These are phyloP conservation scores for Daboia siamensis DNA, from an alignment of 2,113 vertebrate species.

Conservation along the genomic window DNA sequence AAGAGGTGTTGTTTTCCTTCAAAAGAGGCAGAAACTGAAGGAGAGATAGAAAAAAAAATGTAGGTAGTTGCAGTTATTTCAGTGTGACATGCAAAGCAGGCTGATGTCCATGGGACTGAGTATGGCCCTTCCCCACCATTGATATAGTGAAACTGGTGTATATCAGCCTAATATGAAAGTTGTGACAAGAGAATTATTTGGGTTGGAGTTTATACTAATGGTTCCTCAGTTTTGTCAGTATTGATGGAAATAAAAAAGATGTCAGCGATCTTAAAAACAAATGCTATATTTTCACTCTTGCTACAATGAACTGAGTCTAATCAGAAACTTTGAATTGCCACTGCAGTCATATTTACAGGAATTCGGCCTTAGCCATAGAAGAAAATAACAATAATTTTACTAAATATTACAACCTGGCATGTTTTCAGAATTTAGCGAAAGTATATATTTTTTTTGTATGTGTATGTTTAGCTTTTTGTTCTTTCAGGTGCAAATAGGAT, in stretches of 20 bases:
- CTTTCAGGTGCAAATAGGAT: constrained; percentile 34
- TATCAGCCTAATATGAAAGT: not conserved
- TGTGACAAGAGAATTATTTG: not conserved
- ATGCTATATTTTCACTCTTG: constrained; percentile 1
- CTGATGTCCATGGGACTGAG: not conserved
- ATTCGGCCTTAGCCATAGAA: not conserved
- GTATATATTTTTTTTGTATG: constrained; percentile 2
- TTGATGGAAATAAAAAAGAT: not conserved
- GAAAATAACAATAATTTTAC: constrained; percentile 17
- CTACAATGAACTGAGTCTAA: not conserved
- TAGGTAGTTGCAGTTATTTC: not conserved
- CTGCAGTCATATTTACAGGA: constrained; percentile 18
- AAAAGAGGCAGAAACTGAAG: constrained; percentile 84
- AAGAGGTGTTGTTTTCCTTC: constrained; percentile 94
- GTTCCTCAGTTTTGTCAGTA: not conserved
- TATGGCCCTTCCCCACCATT: not conserved
- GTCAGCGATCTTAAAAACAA: not conserved
- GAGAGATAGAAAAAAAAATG: constrained; percentile 40
- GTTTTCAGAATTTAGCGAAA: constrained; percentile 32
- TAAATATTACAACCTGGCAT: constrained; percentile 1
- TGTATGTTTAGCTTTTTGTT: constrained; percentile 16
- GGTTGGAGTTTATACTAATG: not conserved
- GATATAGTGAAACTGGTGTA: not conserved
- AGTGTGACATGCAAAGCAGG: not conserved
- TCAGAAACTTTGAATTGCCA: not conserved